Base-by-base conservation (phyloP, 2,797 vertebrate species). In the Zenarchopterus dispar region DNA sequence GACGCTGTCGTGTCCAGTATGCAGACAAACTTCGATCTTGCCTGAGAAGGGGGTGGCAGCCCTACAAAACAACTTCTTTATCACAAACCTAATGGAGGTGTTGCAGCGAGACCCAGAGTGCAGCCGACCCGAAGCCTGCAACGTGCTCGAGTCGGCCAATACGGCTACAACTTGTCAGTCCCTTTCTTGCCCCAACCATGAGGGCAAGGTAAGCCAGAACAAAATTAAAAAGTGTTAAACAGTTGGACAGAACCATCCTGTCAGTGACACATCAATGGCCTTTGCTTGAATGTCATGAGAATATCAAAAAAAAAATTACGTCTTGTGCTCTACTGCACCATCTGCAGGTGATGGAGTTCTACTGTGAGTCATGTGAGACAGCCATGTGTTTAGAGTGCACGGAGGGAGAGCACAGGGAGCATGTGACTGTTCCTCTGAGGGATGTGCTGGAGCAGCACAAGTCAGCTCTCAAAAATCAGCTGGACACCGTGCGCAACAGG, bases 11-110 rank as follows among this genome's bases (percentile, higher is more conserved):
- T 98, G 97, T 88, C 97, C 97, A 0, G 96, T 98, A 28, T 99
- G 97, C 89, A 93, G 96, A 54, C 97, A 97, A 92, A 98, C 96
- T 0, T 99, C 97, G 46, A 99, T 99, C 89, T 86, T 98, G 56
- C 97, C 97, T 0, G 97, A 98, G 83, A 96, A 95, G 71, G 97
- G 97, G 0, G 97, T 98, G 61, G 91, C 96, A 0, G 96, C 97
- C 0, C 87, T 98, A 39, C 97, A 97, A 92, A 98, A 97, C 87
- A 98, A 98, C 83, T 97, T 97, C 91, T 98, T 99, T 89, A 98
- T 99, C 91, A 97, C 95, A 50, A 97, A 97, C 89, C 93, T 98
- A 56, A 97, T 99, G 96, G 97, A 98, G 87, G 95, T 97, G 31
- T 89, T 98, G 66, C 97, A 97, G 88, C 89, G 95, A 22, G 95